Percentiles rank a stretch among this genome's conserved stretches.
Conservation (phyloP, 2,888 invertebrate species). For the Heliothis peltigera region DNA sequence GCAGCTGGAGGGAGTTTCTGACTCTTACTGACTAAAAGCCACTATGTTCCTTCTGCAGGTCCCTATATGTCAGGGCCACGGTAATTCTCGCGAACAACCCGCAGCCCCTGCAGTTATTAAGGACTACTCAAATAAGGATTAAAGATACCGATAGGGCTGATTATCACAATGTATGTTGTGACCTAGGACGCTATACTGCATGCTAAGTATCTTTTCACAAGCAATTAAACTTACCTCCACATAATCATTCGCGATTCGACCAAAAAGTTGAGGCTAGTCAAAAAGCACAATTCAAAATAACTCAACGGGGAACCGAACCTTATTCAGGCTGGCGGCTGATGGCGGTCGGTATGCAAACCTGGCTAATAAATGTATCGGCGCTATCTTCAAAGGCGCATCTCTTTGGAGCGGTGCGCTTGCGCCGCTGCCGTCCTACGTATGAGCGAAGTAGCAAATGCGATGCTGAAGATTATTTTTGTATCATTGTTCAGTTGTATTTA, state of each 20-base stretch:
- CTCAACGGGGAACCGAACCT: constrained; percentile 56
- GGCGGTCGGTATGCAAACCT: constrained; percentile 78
- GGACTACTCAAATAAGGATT: too few relatives aligned
- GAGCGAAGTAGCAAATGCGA: constrained; percentile 59
- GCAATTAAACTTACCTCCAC: constrained; percentile 44
- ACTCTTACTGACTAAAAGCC: too few relatives aligned
- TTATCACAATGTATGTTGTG: too few relatives aligned
- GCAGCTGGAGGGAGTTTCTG: too few relatives aligned
- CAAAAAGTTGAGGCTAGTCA: constrained; percentile 52
- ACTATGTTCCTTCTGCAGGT: too few relatives aligned
- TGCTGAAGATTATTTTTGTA: constrained; percentile 9
- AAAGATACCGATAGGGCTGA: too few relatives aligned
- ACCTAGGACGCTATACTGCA: neutral
- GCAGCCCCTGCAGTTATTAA: too few relatives aligned
- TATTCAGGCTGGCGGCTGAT: constrained; percentile 61
- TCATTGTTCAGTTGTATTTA: neutral
- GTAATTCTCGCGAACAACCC: too few relatives aligned
- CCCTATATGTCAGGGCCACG: too few relatives aligned
- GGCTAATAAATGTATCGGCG: constrained; percentile 87
- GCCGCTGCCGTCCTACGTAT: constrained; percentile 76
- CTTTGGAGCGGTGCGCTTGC: constrained; percentile 73
- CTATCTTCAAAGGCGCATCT: constrained; percentile 88
- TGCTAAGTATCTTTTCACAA: constrained; percentile 1
- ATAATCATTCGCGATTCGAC: constrained; percentile 29
- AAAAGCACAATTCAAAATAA: constrained; percentile 60